Percentiles rank a stretch among this genome's conserved stretches.
Conservation (phyloP, 2,888 invertebrate species). For the Alloscopus bannaensis region DNA sequence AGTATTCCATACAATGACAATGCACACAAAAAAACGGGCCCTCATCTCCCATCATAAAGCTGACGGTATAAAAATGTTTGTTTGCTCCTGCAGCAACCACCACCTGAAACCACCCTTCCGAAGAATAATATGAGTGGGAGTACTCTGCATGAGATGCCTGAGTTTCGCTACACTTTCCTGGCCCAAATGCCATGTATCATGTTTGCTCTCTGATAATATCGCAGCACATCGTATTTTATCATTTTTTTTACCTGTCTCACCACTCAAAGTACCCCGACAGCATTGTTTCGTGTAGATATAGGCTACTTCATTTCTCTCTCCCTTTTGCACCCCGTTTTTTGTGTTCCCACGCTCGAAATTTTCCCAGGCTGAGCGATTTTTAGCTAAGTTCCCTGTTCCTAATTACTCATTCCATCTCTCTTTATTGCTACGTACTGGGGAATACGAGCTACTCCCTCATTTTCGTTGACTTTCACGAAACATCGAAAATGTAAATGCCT, state of each 20-base stretch:
- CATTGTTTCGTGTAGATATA: slow-evolving; percentile 35
- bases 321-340: slow-evolving; percentile 62
- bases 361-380: slow-evolving; percentile 71
- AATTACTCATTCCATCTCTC: slow-evolving; percentile 71
- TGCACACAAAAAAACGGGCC: slow-evolving; percentile 56
- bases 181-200: slow-evolving; percentile 62
- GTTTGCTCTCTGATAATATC: slow-evolving; percentile 68
- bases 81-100: no score
- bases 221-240: slow-evolving; percentile 47
- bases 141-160: slow-evolving; percentile 28
- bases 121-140: slow-evolving; percentile 38
- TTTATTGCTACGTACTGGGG: no score
- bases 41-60: slow-evolving; percentile 55
- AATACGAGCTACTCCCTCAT: slow-evolving; percentile 56
- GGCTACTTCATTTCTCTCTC: slow-evolving; percentile 40
- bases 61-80: slow-evolving; percentile 47
- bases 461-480: slow-evolving; percentile 62
- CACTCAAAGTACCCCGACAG: slow-evolving; percentile 33
- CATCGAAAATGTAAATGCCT: no score
- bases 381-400: slow-evolving; percentile 67
- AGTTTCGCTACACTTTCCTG: slow-evolving; percentile 56
- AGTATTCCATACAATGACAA: slow-evolving; percentile 59
- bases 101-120: slow-evolving; percentile 21
- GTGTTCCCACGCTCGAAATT: slow-evolving; percentile 73
- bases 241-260: slow-evolving; percentile 58